These are phyloP conservation scores for Nesoenas mayeri DNA, from an alignment of 2,113 vertebrate genomes.

Conservation along the genomic window DNA sequence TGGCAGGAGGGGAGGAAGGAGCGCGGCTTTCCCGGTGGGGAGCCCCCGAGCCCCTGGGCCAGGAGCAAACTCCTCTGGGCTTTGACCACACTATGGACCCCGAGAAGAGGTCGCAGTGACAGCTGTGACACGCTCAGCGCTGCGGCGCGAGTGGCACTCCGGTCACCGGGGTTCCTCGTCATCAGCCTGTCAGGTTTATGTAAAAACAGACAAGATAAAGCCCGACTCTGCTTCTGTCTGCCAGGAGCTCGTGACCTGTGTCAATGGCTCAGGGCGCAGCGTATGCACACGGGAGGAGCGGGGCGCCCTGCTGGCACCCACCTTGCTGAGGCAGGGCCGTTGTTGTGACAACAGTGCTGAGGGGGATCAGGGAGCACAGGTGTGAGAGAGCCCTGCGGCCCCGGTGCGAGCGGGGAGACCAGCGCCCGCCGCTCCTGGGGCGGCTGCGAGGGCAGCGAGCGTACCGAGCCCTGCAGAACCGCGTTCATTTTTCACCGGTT, in stretches of 20 bases:
- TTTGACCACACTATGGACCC: not conserved
- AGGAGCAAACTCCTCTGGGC: not conserved
- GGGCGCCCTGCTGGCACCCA: not conserved
- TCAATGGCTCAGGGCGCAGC: not conserved
- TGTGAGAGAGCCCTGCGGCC: not conserved
- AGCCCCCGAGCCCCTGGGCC: too few species aligned
- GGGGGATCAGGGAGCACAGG: too few species aligned
- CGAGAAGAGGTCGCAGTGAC: not conserved
- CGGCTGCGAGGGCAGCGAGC: fast-evolving
- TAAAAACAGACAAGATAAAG: not conserved
- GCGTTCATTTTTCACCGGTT: not conserved
- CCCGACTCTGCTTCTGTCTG: not conserved
- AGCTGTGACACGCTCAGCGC: not conserved
- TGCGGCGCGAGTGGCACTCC: not conserved
- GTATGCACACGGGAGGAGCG: fast-evolving
- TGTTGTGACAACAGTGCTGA: not conserved
- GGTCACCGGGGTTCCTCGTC: not conserved
- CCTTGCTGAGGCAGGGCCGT: not conserved
- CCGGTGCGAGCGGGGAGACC: fast-evolving
- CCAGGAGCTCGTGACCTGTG: not conserved
- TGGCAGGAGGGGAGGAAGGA: too few species aligned
- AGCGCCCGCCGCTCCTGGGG: fast-evolving
- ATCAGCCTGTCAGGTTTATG: not conserved
- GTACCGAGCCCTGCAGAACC: fast-evolving
- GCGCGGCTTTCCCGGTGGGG: too few species aligned